A percentile compares a stretch with the other conserved stretches of the same genome.
phyloP scores from a whole-genome alignment of 2,113 vertebrate genomes.

The Xiphophorus maculatus region DNA sequence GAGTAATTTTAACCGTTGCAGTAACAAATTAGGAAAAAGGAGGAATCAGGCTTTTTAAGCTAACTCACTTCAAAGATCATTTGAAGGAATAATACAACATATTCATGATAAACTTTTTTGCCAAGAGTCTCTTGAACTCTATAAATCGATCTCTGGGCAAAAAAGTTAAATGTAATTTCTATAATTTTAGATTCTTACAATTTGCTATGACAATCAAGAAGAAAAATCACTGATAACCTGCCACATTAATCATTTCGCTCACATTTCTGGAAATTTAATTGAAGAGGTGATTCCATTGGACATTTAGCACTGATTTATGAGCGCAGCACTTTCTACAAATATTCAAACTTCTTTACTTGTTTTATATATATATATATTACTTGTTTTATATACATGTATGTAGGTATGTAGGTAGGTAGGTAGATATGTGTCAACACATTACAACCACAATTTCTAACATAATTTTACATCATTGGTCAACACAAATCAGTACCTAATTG shows the following conservation, averaged over 20 bases:
- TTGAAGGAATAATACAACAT: constrained; percentile 18
- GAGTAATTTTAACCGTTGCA: neutral
- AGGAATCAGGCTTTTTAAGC: constrained; percentile 21
- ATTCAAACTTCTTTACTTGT: neutral
- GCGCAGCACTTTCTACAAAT: neutral
- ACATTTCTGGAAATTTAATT: neutral
- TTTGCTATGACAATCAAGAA: neutral
- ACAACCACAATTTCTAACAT: neutral
- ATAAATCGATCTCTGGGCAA: neutral
- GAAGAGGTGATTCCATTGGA: neutral
- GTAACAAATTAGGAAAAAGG: neutral
- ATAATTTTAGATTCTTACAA: neutral
- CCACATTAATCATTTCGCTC: neutral
- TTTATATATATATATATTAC: no score
- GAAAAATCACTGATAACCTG: neutral
- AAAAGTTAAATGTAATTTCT: neutral
- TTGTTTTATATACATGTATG: no score
- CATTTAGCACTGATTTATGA: neutral
- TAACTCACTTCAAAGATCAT: constrained; percentile 10
- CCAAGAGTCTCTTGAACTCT: neutral
- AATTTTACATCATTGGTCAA: neutral
- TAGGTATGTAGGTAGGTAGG: no score
- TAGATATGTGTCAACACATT: neutral
- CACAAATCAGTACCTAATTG: neutral
- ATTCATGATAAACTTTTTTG: neutral